Percentiles rank a stretch among this genome's conserved stretches.
Conservation (phyloP, 2,797 vertebrate genomes). For the Kryptolebias ocellatus region DNA sequence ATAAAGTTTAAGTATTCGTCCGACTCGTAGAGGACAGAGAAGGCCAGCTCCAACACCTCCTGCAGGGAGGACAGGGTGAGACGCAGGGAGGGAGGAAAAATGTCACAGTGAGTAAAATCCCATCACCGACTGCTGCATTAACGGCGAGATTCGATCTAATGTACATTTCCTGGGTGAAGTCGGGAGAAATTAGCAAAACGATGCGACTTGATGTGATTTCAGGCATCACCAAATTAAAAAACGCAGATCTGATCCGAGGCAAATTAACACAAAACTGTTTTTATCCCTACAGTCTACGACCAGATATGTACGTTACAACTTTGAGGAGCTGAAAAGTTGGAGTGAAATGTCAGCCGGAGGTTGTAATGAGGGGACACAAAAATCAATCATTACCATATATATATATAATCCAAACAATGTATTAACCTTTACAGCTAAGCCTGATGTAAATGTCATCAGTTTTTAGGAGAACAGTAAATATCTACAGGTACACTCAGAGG, state of each 20-base stretch:
- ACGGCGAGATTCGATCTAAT: constrained; percentile 14
- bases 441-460: too few relatives aligned
- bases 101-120: too few relatives aligned
- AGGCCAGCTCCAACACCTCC: constrained; percentile 97
- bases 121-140: constrained; percentile 36
- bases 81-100: constrained; percentile 12
- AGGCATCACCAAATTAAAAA: neutral
- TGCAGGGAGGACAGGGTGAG: constrained; percentile 66
- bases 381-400: too few relatives aligned
- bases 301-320: too few relatives aligned
- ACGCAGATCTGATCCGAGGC: neutral
- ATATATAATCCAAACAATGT: too few relatives aligned
- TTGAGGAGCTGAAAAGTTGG: too few relatives aligned
- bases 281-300: too few relatives aligned
- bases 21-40: constrained; percentile 97
- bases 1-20: constrained; percentile 99
- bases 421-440: too few relatives aligned
- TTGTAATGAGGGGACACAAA: too few relatives aligned
- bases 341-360: too few relatives aligned
- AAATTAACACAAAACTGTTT: neutral
- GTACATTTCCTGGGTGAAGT: constrained; percentile 10
- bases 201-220: constrained; percentile 5
- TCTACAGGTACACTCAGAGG: too few relatives aligned
- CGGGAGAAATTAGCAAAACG: neutral
- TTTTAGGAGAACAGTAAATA: too few relatives aligned